These are phyloP conservation scores for Pseudochirops cupreus DNA, from an alignment of 2,797 vertebrate genomes.

Conservation along the genomic window DNA sequence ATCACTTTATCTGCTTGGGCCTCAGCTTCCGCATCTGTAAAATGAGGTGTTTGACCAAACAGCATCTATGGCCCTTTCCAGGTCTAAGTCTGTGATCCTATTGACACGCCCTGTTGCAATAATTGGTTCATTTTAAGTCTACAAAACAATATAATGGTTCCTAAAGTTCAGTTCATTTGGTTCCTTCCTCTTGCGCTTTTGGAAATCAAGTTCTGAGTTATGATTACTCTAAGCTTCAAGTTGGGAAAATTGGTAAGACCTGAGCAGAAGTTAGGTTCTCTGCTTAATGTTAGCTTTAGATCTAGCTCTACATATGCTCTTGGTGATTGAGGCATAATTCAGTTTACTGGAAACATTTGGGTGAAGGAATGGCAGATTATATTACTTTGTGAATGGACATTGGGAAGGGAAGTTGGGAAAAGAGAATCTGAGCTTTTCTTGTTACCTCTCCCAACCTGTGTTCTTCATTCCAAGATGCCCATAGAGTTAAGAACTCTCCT, in stretches of 20 bases:
- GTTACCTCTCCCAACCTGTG: neutral
- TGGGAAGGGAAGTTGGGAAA: neutral
- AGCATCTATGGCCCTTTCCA: neutral
- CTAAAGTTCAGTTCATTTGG: neutral
- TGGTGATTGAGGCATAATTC: neutral
- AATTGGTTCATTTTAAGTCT: neutral
- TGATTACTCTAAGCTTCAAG: neutral
- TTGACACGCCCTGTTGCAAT: neutral
- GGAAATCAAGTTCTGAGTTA: neutral
- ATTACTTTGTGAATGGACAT: neutral
- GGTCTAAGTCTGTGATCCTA: neutral
- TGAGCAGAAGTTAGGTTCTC: neutral
- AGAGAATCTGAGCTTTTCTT: neutral
- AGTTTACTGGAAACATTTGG: neutral
- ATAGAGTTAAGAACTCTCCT: neutral
- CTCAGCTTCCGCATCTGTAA: neutral
- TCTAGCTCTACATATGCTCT: neutral
- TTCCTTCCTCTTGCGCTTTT: neutral
- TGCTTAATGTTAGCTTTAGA: neutral
- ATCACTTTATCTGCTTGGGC: neutral
- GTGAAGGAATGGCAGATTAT: neutral
- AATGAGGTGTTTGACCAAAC: neutral
- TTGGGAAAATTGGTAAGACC: neutral
- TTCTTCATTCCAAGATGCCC: neutral
- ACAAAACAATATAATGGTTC: neutral